Evolutionary conservation across 2,797 vertebrate species (phyloP), one percentile per base, ranked within the genome.

Genomic region (Chelmon rostratus): DNA sequence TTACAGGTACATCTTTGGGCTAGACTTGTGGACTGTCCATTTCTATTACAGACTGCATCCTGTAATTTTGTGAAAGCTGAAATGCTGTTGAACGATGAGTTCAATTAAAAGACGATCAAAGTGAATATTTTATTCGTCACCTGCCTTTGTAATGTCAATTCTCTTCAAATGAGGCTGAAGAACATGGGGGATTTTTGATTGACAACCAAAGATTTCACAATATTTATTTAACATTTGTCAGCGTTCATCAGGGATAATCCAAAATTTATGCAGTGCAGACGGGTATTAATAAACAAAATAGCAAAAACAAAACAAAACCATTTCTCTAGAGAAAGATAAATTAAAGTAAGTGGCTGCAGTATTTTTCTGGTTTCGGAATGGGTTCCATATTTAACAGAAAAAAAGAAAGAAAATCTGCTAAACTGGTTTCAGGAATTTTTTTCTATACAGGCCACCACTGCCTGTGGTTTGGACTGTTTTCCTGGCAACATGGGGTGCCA

Each of bases 401-500:
- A 67, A 53, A 21, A 21, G 38, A 33, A 12, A 58, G 13, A 18
- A 42, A 66, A 28, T 10, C 40, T 37, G 10, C 4, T 21, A 23
- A 33, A 59, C 5, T 6, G 5, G 4, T 25, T 53, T 13, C 19
- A 52, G 23, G 9, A 37, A 19, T 7, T 2, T 13, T 15, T 58
- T 18, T 38, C 6, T 15, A 4, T 8, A 3, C 31, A 31, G 16
- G 13, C 25, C 37, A 31, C 21, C 38, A 4, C 23, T 15, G 38
- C 21, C 21, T 35, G 68, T n/a, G 73, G 68, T 63, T 64, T 77
- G 74, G 69, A 53, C 16, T 0, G 33, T 56, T 65, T 70, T 59
- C 49, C 10, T 46, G 42, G 31, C 31, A 58, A 56, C 47, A 62
- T 23, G 65, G n/a, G 75, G 66, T 37, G 62, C 49, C 19, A 6